phyloP scores from a whole-genome alignment of 2,888 invertebrate genomes.

The Andricus curvator region DNA sequence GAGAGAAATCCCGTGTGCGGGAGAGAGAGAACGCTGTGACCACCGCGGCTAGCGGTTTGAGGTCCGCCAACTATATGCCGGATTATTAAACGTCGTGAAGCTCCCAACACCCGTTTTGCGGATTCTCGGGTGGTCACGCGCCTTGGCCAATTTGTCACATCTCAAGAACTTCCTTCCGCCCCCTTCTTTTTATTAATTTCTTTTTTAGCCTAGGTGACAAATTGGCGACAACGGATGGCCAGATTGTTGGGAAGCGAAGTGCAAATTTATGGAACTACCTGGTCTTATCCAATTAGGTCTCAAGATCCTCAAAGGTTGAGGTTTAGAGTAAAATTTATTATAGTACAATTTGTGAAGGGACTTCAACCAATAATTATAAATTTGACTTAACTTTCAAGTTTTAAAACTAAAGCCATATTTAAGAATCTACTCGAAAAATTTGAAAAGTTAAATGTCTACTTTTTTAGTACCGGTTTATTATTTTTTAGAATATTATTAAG shows the following conservation, averaged over 20 bases:
- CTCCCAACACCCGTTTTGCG: conserved; percentile 69
- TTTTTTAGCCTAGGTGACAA: conserved; percentile 13
- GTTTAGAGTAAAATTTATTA: not conserved
- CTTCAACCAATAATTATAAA: not conserved
- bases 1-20: conserved; percentile 1
- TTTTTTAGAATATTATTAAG: not conserved
- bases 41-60: conserved; percentile 74
- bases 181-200: conserved; percentile 16
- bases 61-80: conserved; percentile 74
- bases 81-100: conserved; percentile 75
- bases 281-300: not conserved
- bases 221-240: not conserved
- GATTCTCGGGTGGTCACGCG: conserved; percentile 67
- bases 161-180: conserved; percentile 37
- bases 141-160: conserved; percentile 50
- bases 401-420: not conserved
- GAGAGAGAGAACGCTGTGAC: conserved; percentile 65
- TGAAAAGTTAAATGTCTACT: not conserved
- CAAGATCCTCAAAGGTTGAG: not conserved
- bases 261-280: conserved; percentile 4
- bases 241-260: not conserved
- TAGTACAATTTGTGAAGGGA: not conserved
- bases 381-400: not conserved
- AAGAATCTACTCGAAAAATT: not conserved
- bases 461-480: not conserved